Conservation (phyloP, 2,888 invertebrate genomes). For the Agrochola macilenta region DNA sequence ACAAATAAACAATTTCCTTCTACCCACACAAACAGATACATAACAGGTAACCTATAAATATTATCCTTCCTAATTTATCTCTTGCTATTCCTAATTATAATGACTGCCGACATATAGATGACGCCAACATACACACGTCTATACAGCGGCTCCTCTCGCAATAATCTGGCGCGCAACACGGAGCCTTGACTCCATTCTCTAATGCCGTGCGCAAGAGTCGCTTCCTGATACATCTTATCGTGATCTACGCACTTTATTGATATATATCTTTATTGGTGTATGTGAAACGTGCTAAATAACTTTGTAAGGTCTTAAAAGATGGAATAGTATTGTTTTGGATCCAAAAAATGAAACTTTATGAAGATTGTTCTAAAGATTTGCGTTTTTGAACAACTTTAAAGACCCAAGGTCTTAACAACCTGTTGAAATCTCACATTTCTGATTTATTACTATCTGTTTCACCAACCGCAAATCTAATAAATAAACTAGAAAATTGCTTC, state of each 20-base stretch:
- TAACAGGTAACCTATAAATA: not conserved
- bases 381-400: conserved; percentile 5
- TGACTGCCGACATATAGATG: conserved; percentile 9
- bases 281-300: conserved; percentile 43
- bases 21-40: not conserved
- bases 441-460: conserved; percentile 25
- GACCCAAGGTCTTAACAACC: conserved; percentile 26
- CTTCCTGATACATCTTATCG: conserved; percentile 68
- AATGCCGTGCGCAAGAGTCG: conserved; percentile 60
- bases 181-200: conserved; percentile 67
- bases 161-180: conserved; percentile 62
- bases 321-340: not conserved
- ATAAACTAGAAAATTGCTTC: conserved; percentile 15
- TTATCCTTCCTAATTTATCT: conserved; percentile 19
- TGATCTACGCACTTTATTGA: conserved; percentile 54
- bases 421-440: conserved; percentile 22
- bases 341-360: conserved; percentile 1
- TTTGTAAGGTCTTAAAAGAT: not conserved
- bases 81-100: conserved; percentile 26
- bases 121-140: conserved; percentile 15
- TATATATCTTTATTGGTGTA: conserved; percentile 55
- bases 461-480: conserved; percentile 7
- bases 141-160: conserved; percentile 47
- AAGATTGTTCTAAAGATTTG: conserved; percentile 16
- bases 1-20: not conserved